These are phyloP conservation scores for Zaprionus ghesquierei DNA, from an alignment of 1,140 invertebrate species.

Conservation along the genomic window DNA sequence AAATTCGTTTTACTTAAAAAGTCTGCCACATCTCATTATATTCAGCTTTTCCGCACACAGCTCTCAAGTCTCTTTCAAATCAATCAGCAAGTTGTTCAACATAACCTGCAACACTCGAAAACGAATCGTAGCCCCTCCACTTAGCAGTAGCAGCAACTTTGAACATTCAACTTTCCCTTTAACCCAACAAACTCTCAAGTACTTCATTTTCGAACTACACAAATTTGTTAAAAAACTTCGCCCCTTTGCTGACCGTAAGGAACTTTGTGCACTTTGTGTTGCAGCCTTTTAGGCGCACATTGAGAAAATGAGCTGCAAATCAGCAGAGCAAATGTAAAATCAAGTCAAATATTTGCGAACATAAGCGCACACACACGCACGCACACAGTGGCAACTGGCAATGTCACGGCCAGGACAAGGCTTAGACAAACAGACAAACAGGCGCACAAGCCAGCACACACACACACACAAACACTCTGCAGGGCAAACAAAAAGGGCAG, in stretches of 20 bases:
- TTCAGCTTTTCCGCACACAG: neutral
- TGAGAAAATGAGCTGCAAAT: constrained; percentile 38
- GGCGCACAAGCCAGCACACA: neutral
- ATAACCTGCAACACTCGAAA: neutral
- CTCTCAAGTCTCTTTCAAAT: neutral
- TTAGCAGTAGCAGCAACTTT: neutral
- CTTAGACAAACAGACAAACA: constrained; percentile 21
- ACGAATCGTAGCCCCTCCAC: neutral
- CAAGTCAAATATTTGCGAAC: constrained; percentile 64
- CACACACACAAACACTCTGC: constrained; percentile 29
- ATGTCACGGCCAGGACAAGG: constrained; percentile 54
- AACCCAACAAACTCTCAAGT: neutral
- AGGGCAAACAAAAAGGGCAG: constrained; percentile 57
- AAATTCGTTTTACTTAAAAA: neutral
- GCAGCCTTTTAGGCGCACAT: constrained; percentile 40
- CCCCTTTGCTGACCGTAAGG: neutral
- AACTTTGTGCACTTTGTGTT: neutral
- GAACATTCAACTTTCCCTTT: neutral
- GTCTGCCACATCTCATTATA: no score
- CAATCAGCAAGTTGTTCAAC: neutral
- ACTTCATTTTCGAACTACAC: neutral
- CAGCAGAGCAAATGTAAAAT: constrained; percentile 41
- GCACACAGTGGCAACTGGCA: constrained; percentile 19
- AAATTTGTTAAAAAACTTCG: neutral
- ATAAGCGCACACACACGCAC: constrained; percentile 8